Percentiles rank a stretch among this genome's conserved stretches.
These are phyloP conservation scores for Gymnopithys bicolor DNA, from an alignment of 2,797 vertebrate species.

Conservation along the genomic window DNA sequence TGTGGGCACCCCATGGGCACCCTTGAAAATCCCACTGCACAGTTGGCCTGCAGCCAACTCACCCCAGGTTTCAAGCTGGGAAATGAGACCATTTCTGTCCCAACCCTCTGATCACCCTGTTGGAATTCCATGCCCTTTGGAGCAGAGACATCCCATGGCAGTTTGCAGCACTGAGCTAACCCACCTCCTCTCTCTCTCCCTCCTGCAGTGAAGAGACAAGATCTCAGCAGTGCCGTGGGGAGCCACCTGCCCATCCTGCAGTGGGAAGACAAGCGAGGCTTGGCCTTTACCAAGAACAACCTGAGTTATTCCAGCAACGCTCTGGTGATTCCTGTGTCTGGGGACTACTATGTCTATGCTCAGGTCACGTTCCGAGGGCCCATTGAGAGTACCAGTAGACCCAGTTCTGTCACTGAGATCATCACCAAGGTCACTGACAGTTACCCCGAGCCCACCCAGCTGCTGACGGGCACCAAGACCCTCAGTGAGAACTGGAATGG, in stretches of 20 bases:
- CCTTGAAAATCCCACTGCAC: neutral
- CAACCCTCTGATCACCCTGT: neutral
- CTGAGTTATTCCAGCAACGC: slow-evolving; percentile 76
- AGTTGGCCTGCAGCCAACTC: neutral
- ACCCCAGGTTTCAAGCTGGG: no score
- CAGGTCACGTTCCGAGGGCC: slow-evolving; percentile 78
- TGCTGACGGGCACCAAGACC: slow-evolving; percentile 74
- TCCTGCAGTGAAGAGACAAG: slow-evolving; percentile 61
- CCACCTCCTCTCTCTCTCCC: neutral
- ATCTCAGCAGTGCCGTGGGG: neutral
- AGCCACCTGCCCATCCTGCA: slow-evolving; percentile 67
- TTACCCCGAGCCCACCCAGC: slow-evolving; percentile 73
- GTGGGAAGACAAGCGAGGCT: slow-evolving; percentile 77
- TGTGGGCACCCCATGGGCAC: neutral
- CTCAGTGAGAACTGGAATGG: slow-evolving; percentile 62
- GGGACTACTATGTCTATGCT: slow-evolving; percentile 81
- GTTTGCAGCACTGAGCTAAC: neutral
- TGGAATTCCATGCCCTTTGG: neutral
- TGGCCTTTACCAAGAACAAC: slow-evolving; percentile 79
- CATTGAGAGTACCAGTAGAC: neutral
- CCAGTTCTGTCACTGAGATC: slow-evolving; percentile 58
- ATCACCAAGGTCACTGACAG: slow-evolving; percentile 76
- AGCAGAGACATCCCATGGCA: rapidly evolving
- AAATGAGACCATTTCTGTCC: neutral
- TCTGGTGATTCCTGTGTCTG: slow-evolving; percentile 74